Conservation (phyloP, 2,888 invertebrate species). For the Stenurella melanura region DNA sequence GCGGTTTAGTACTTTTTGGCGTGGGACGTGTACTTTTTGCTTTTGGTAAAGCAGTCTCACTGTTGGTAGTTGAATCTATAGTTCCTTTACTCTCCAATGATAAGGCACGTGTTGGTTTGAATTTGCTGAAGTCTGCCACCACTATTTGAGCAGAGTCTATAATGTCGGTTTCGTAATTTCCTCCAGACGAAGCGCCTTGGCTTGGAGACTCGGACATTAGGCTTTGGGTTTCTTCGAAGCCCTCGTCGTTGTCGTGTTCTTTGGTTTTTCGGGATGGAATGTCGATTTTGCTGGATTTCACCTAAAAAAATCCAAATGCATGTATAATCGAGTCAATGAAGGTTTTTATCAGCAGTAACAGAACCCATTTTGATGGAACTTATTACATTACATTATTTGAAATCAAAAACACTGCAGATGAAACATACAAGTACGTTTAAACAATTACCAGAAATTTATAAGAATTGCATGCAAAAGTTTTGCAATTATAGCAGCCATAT, state of each 20-base stretch:
- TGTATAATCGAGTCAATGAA: no score
- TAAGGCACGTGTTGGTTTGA: slow-evolving; percentile 60
- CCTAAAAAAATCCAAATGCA: slow-evolving; percentile 41
- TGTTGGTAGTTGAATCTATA: slow-evolving; percentile 72
- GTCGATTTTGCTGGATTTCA: slow-evolving; percentile 65
- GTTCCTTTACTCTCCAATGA: slow-evolving; percentile 74
- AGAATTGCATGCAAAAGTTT: no score
- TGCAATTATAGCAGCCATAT: no score
- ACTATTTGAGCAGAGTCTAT: slow-evolving; percentile 69
- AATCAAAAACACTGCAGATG: no score
- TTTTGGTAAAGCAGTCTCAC: slow-evolving; percentile 69
- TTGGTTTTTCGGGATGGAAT: slow-evolving; percentile 68
- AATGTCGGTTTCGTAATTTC: slow-evolving; percentile 74
- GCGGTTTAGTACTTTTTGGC: slow-evolving; percentile 57
- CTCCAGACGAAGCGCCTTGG: slow-evolving; percentile 88
- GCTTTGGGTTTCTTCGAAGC: slow-evolving; percentile 93
- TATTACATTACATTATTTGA: no score
- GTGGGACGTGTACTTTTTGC: slow-evolving; percentile 20
- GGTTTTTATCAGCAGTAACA: no score
- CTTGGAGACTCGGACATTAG: slow-evolving; percentile 90
- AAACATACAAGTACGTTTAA: no score
- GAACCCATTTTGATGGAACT: no score
- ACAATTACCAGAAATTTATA: no score
- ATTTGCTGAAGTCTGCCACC: slow-evolving; percentile 60
- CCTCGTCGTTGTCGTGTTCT: slow-evolving; percentile 90